Conservation (phyloP, 2,113 vertebrate genomes). For the Hyaena hyaena region DNA sequence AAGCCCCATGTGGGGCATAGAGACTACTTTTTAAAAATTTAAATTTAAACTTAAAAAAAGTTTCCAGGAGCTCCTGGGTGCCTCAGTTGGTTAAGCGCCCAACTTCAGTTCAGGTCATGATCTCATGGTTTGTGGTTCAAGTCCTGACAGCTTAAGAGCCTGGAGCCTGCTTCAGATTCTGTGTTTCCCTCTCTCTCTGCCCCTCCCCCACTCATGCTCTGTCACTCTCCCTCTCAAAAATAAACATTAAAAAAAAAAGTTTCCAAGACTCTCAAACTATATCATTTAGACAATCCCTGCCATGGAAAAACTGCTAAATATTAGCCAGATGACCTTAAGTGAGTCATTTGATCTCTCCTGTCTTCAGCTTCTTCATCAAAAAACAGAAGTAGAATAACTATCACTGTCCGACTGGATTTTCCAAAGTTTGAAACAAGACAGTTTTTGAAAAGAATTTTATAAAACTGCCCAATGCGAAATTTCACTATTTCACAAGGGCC, state of each 20-base stretch:
- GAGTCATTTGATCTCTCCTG: background rate
- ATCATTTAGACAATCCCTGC: background rate
- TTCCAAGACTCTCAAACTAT: conserved; percentile 18
- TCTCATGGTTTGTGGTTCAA: too few relatives aligned
- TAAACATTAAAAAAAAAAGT: background rate
- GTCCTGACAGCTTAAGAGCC: too few relatives aligned
- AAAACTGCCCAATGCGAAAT: background rate
- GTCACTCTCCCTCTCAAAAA: too few relatives aligned
- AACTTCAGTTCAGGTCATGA: too few relatives aligned
- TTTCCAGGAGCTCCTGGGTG: too few relatives aligned
- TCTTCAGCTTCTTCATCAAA: background rate
- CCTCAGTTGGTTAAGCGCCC: too few relatives aligned
- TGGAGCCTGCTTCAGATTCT: too few relatives aligned
- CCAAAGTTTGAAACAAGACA: background rate
- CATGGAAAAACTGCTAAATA: background rate
- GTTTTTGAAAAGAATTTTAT: conserved; percentile 27
- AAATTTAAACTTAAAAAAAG: too few relatives aligned
- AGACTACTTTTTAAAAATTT: background rate
- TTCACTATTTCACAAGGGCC: background rate
- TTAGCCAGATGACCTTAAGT: background rate
- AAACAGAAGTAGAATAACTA: background rate
- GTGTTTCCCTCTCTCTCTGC: too few relatives aligned
- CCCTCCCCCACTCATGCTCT: too few relatives aligned
- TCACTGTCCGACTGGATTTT: background rate
- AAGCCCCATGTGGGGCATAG: background rate